Conservation (phyloP, 2,888 invertebrate species). For the Latrodectus hesperus region DNA sequence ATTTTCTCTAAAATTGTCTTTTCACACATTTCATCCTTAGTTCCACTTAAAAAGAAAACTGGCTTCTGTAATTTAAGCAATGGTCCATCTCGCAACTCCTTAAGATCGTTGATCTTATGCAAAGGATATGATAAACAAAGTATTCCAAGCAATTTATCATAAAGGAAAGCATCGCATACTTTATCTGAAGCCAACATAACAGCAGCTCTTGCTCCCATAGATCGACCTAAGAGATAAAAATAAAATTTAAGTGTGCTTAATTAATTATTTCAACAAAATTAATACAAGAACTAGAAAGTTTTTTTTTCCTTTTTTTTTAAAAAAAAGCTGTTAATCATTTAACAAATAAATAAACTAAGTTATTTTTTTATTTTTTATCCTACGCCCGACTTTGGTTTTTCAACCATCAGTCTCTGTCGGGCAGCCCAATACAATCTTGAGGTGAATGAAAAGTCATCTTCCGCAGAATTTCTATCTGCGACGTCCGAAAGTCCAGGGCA, state of each 20-base stretch:
- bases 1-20: constrained; percentile 19
- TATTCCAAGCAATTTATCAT: constrained; percentile 35
- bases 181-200: constrained; percentile 39
- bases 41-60: constrained; percentile 54
- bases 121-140: constrained; percentile 58
- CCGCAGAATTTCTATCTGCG: too few relatives aligned
- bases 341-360: too few relatives aligned
- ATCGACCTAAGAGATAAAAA: constrained; percentile 33
- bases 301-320: too few relatives aligned
- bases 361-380: too few relatives aligned
- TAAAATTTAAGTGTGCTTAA: background rate
- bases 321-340: too few relatives aligned
- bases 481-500: too few relatives aligned
- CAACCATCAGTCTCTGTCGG: too few relatives aligned
- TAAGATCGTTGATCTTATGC: constrained; percentile 16
- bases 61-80: constrained; percentile 28
- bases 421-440: too few relatives aligned
- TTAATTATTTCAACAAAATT: background rate
- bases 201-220: constrained; percentile 61
- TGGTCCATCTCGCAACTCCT: constrained; percentile 47
- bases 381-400: too few relatives aligned
- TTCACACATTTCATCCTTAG: constrained; percentile 62
- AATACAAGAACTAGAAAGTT: too few relatives aligned
- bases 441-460: too few relatives aligned
- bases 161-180: background rate